Percentiles rank a stretch among this genome's conserved stretches.
phyloP scores from a whole-genome alignment of 1,140 invertebrate species.

The Drosophila hydei region DNA sequence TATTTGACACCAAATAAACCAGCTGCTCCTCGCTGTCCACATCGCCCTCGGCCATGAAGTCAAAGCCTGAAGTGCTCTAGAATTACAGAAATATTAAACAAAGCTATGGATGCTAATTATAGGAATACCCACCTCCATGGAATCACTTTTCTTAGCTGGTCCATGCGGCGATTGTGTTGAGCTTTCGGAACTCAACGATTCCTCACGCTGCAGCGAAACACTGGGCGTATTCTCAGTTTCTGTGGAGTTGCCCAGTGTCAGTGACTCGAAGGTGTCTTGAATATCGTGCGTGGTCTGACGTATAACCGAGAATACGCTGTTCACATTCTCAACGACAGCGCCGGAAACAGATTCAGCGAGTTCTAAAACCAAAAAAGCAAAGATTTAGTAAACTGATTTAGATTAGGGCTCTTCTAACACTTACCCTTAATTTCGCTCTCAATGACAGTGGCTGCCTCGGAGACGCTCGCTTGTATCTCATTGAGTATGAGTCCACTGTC shows the following conservation, averaged over 20 bases:
- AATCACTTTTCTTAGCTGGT: slow-evolving; percentile 62
- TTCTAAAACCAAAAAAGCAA: slow-evolving; percentile 62
- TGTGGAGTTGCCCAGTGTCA: slow-evolving; percentile 64
- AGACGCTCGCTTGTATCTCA: slow-evolving; percentile 82
- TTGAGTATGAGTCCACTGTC: slow-evolving; percentile 75
- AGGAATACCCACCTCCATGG: slow-evolving; percentile 48
- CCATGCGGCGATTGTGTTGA: slow-evolving; percentile 73
- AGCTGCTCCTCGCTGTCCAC: slow-evolving; percentile 86
- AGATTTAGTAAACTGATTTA: background rate
- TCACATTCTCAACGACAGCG: slow-evolving; percentile 85
- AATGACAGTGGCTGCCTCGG: slow-evolving; percentile 84
- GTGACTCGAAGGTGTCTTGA: slow-evolving; percentile 84
- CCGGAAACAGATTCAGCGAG: slow-evolving; percentile 85
- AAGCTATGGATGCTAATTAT: background rate
- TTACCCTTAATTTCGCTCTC: slow-evolving; percentile 85
- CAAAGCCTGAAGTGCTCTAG: slow-evolving; percentile 67
- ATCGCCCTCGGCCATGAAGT: slow-evolving; percentile 80
- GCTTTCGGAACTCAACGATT: slow-evolving; percentile 77
- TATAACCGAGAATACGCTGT: slow-evolving; percentile 85
- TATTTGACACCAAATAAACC: slow-evolving; percentile 86
- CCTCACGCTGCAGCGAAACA: slow-evolving; percentile 63
- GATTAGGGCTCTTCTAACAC: background rate
- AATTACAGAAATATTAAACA: background rate
- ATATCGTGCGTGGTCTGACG: slow-evolving; percentile 85
- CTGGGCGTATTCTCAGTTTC: slow-evolving; percentile 50